Base-by-base conservation (phyloP, 2,888 invertebrate species). In the Therioaphis trifolii region DNA sequence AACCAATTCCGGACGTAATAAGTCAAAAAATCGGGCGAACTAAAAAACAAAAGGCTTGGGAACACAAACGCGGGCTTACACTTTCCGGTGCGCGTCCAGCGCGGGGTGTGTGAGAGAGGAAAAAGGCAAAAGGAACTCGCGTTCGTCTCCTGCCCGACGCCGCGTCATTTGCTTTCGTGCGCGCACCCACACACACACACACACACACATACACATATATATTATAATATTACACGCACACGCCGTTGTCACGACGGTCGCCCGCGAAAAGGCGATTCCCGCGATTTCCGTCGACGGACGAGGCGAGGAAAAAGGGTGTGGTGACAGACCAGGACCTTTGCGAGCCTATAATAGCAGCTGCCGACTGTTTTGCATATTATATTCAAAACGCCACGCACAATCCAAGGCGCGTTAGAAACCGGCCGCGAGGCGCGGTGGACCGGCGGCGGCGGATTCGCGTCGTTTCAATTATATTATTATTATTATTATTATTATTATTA, bases 291-390 rank as follows among this genome's bases (percentile, higher is more conserved):
- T 43, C 24, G 74, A 4, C 24, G 21, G 55, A 43, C 21, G 40
- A 15, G 15, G 14, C 14, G 35, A 49, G 18, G n/a, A n/a, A n/a
- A n/a, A n/a, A n/a, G n/a, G n/a, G 18, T 18, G 1, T 49, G 49
- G 55, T 55, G 21, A n/a, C 21, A 14, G 58, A 9, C 18, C 2
- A 2, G 5, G 49, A 14, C 40, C 43, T 63, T 46, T 61, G 58
- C 76, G 61, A 27, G 76, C 63, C 46, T 46, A n/a, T n/a, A n/a
- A n/a, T n/a, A 49, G n/a, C 79, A 71, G 43, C 79, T 80, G 79
- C 71, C 69, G 71, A 71, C 61, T 61, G 61, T 58, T 71, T 80
- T 61, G 43, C 79, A 61, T 80, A 80, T 68, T 79, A 79, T 80
- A 80, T 80, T 71, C 71, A 71, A 61, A 80, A 72, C n/a, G n/a